These are phyloP conservation scores for Graphium colonna DNA, from an alignment of 2,888 invertebrate genomes.

Conservation along the genomic window DNA sequence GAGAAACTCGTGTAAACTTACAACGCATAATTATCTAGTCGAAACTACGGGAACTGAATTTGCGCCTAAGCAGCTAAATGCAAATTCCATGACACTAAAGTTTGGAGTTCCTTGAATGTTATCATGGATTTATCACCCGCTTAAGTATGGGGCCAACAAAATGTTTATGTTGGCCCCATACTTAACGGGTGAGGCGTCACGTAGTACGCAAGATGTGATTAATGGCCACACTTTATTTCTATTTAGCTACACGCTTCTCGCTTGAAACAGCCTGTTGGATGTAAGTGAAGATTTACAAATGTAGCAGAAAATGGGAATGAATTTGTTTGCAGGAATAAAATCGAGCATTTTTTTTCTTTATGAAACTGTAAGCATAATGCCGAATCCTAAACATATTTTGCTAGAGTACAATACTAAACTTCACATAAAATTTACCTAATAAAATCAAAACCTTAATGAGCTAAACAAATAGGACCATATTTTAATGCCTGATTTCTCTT, in stretches of 20 bases:
- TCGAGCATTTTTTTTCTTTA: conserved; percentile 32
- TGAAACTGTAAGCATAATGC: no score
- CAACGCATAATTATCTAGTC: no score
- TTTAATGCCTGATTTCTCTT: no score
- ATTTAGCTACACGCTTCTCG: conserved; percentile 38
- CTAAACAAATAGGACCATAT: no score
- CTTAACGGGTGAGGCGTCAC: conserved; percentile 23
- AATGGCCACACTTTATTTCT: conserved; percentile 60
- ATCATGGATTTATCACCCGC: conserved; percentile 18
- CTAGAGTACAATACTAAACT: no score
- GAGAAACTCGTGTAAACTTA: no score
- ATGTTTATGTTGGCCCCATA: conserved; percentile 13
- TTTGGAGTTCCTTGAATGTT: conserved; percentile 3
- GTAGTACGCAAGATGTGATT: conserved; percentile 51
- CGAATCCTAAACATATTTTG: no score
- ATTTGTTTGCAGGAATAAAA: not conserved
- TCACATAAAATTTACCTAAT: no score
- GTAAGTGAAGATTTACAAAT: conserved; percentile 1
- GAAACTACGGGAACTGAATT: not conserved
- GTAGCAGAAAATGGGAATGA: not conserved
- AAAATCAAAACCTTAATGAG: no score
- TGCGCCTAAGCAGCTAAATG: conserved; percentile 3
- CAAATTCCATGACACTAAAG: not conserved
- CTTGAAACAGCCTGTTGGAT: not conserved
- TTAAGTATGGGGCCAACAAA: conserved; percentile 11